Percentiles rank a stretch among this genome's conserved stretches.
Conservation (phyloP, 2,888 invertebrate species). For the Galeopsomyia nigrocyanea region DNA sequence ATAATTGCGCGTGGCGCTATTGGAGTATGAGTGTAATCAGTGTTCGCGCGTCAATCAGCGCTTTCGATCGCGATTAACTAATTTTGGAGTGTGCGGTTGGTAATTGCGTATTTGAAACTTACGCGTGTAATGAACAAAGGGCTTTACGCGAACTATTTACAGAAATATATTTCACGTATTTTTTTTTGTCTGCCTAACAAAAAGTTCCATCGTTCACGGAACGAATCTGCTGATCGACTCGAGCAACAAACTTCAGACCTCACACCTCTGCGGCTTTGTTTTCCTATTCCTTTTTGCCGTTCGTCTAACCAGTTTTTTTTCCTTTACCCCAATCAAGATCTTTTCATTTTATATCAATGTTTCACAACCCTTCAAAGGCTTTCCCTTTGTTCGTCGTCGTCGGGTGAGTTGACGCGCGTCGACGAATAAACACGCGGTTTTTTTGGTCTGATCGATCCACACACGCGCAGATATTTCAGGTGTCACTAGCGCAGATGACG, state of each 20-base stretch:
- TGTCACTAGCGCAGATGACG: constrained; percentile 54
- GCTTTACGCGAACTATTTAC: constrained; percentile 3
- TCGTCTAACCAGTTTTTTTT: constrained; percentile 21
- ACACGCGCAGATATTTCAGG: constrained; percentile 24
- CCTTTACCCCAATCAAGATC: constrained; percentile 17
- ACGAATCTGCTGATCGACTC: neutral
- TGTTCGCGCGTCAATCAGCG: neutral
- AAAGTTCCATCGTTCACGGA: neutral
- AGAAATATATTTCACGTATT: neutral
- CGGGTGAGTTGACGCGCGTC: constrained; percentile 1
- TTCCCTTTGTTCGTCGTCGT: constrained; percentile 13
- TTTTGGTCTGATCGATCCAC: neutral
- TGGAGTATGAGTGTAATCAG: neutral
- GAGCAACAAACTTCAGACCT: constrained; percentile 31
- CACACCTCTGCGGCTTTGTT: constrained; percentile 12
- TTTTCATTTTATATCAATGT: constrained; percentile 18
- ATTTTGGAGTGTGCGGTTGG: no score
- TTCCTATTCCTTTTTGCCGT: constrained; percentile 21
- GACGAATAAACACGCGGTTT: constrained; percentile 2
- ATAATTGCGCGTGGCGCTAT: neutral
- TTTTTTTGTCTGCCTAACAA: neutral
- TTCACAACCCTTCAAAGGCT: constrained; percentile 4
- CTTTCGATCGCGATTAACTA: no score
- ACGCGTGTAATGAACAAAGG: no score
- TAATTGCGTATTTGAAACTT: no score